Base-by-base conservation (phyloP, 2,113 vertebrate species). In the Halcyon senegalensis region DNA sequence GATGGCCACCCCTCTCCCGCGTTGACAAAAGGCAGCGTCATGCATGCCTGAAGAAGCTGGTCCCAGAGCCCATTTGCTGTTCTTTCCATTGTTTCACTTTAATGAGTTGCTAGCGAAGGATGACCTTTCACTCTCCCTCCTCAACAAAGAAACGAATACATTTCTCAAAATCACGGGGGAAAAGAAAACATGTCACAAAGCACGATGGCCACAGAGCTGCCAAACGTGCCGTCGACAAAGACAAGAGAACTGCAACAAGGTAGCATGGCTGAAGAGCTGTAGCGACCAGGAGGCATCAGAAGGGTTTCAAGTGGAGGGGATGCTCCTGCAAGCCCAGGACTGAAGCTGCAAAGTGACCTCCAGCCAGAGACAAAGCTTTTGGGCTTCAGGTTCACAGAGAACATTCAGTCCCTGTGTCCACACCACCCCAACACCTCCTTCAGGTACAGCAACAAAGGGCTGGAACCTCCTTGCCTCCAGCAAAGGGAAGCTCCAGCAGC, bases 61-160 rank as follows among this genome's bases (percentile, higher is more conserved):
- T 87, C 90, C 67, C 88, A 89, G 77, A 74, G 81, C 66, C 72
- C 55, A 4, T 84, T 66, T 76, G 73, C 93, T 93, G 91, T 87
- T 96, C 94, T 94, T 93, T 94, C 94, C 91, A 96, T 96, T 96
- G 96, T 97, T 96, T 95, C 81, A 21, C 75, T 79, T 66, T 93
- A 92, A 95, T 89, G 88, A 94, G 68, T 93, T 94, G 85, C 76
- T 94, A 92, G 92, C 2, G 3, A 96, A 63, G 89, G 92, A 64
- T 93, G 96, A 95, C 86, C 95, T 96, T 95, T 97, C 75, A 64
- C 50, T 96, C 64, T 96, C 50, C n/a, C 37, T 90, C 72, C 90
- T 81, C 76, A 90, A 93, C 85, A 94, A 95, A 93, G 86, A 81
- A 87, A 94, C 10, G 1, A 95, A 93, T 48, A 28, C n/a, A 75